These are phyloP conservation scores for Mus minutoides DNA, from an alignment of 2,797 vertebrate genomes.

Conservation along the genomic window DNA sequence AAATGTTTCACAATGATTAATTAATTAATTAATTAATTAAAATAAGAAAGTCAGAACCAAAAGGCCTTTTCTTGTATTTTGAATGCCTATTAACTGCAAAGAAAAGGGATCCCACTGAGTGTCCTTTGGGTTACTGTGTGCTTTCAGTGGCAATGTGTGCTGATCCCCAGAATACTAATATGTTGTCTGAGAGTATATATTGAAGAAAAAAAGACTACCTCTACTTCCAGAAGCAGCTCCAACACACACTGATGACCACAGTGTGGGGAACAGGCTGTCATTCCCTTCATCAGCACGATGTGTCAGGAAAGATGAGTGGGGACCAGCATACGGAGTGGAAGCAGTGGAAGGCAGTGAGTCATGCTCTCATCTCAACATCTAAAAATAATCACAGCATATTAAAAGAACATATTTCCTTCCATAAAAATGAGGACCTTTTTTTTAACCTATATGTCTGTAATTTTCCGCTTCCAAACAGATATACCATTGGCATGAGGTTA, in stretches of 20 bases:
- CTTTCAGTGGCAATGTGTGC: not conserved
- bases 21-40: not conserved
- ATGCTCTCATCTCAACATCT: constrained; percentile 80
- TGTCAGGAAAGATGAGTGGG: constrained; percentile 76
- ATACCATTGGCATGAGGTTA: constrained; percentile 39
- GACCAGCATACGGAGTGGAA: constrained; percentile 72
- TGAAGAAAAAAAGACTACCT: not conserved
- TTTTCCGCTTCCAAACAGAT: constrained; percentile 78
- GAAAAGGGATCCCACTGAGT: not conserved
- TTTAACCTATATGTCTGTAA: constrained; percentile 77
- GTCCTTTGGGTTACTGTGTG: not conserved
- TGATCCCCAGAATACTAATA: not conserved
- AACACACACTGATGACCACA: constrained; percentile 56
- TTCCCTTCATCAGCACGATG: constrained; percentile 59
- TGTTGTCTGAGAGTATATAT: not conserved
- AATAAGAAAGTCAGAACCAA: not conserved
- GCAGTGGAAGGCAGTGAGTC: constrained; percentile 79
- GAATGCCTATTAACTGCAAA: not conserved
- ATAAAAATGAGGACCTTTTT: constrained; percentile 77
- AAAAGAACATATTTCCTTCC: constrained; percentile 81
- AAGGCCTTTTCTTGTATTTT: not conserved
- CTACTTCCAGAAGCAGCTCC: constrained; percentile 43
- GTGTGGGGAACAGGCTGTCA: constrained; percentile 70
- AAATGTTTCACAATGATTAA: not conserved
- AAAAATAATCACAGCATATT: constrained; percentile 83